A percentile compares a stretch with the other conserved stretches of the same genome.
phyloP scores from a whole-genome alignment of 2,797 vertebrate genomes.

The Darevskia nairensis region DNA sequence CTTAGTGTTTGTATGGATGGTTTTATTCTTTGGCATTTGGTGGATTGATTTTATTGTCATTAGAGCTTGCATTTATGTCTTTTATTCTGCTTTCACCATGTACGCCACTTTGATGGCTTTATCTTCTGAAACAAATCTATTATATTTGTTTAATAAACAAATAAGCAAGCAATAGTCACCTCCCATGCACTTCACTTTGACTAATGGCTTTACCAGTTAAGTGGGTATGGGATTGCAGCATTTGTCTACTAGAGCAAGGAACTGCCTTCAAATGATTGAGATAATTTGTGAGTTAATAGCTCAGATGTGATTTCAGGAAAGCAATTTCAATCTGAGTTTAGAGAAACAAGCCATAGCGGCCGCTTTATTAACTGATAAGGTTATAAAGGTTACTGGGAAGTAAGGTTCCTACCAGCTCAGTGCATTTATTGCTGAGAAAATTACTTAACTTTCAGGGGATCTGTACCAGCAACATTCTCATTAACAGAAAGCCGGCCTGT shows the following conservation, averaged over 20 bases:
- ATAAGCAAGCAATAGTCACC: too few species aligned
- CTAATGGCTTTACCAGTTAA: too few species aligned
- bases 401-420: constrained; percentile 24
- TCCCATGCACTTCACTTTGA: too few species aligned
- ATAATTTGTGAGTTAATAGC: constrained; percentile 72
- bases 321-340: constrained; percentile 67
- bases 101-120: too few species aligned
- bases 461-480: neutral
- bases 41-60: too few species aligned
- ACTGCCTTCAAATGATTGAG: constrained; percentile 57
- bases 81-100: too few species aligned
- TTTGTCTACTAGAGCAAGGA: constrained; percentile 24
- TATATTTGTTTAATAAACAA: too few species aligned
- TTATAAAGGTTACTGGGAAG: constrained; percentile 61
- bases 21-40: too few species aligned
- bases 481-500: neutral
- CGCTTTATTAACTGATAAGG: constrained; percentile 67
- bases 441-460: constrained; percentile 43
- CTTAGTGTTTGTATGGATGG: too few species aligned
- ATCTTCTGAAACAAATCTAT: too few species aligned
- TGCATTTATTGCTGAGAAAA: constrained; percentile 61
- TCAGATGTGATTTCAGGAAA: constrained; percentile 63
- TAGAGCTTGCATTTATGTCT: too few species aligned
- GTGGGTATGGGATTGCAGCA: neutral
- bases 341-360: constrained; percentile 53